These are phyloP conservation scores for Drosophila sordidapex DNA, from an alignment of 2,888 invertebrate genomes.

Conservation along the genomic window DNA sequence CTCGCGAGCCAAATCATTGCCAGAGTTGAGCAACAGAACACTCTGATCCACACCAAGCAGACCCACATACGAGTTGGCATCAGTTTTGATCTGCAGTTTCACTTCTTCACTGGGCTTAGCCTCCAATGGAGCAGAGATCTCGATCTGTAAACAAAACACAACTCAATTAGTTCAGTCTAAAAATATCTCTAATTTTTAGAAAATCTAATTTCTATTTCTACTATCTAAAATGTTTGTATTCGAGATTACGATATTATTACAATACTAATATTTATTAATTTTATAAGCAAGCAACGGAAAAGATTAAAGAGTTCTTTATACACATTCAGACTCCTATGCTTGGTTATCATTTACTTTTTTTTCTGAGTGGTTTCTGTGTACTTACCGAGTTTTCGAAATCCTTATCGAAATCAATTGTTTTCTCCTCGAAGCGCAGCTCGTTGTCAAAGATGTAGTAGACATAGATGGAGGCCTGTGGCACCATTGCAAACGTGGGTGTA, in stretches of 20 bases:
- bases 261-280: too few species aligned
- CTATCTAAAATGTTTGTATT: too few species aligned
- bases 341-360: too few species aligned
- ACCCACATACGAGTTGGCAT: conserved; percentile 94
- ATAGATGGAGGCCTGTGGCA: conserved; percentile 92
- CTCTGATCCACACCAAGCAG: conserved; percentile 95
- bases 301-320: too few species aligned
- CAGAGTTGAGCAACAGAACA: conserved; percentile 89
- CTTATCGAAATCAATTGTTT: conserved; percentile 91
- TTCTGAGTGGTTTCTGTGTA: neutral
- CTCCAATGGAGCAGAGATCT: conserved; percentile 88
- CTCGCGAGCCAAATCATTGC: conserved; percentile 86
- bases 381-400: conserved; percentile 91
- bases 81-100: conserved; percentile 91
- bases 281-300: too few species aligned
- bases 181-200: neutral
- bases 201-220: too few species aligned
- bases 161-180: neutral
- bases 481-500: conserved; percentile 91
- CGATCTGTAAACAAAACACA: conserved; percentile 86
- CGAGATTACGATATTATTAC: too few species aligned
- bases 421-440: conserved; percentile 93
- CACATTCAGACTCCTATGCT: too few species aligned
- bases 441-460: conserved; percentile 91
- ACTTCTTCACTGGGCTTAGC: conserved; percentile 92